Percentiles rank a stretch among this genome's conserved stretches.
Conservation (phyloP, 2,888 invertebrate genomes). For the Operophtera brumata region DNA sequence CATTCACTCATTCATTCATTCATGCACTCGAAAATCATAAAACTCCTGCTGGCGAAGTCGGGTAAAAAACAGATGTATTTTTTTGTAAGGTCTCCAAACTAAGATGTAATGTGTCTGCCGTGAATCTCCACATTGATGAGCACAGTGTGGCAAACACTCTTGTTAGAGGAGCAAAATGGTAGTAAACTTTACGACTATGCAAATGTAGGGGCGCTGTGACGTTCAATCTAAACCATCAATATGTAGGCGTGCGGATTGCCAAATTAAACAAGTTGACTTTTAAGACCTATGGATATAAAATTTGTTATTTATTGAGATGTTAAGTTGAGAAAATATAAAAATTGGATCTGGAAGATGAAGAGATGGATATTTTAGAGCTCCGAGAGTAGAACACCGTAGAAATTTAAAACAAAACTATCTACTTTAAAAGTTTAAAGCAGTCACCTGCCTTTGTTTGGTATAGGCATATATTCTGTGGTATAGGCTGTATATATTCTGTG, state of each 20-base stretch:
- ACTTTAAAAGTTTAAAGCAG: too few relatives aligned
- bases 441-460: too few relatives aligned
- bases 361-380: too few relatives aligned
- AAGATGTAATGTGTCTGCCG: not conserved
- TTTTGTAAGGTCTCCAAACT: too few relatives aligned
- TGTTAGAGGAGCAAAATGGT: conserved; percentile 71
- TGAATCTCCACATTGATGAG: conserved; percentile 21
- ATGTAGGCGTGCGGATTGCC: conserved; percentile 52
- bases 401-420: too few relatives aligned
- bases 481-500: too few relatives aligned
- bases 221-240: conserved; percentile 65
- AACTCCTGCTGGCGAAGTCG: too few relatives aligned
- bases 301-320: conserved; percentile 3
- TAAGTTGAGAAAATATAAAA: not conserved
- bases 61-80: too few relatives aligned
- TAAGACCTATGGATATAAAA: conserved; percentile 3
- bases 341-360: not conserved
- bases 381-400: too few relatives aligned
- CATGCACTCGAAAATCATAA: too few relatives aligned
- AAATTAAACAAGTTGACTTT: conserved; percentile 43
- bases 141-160: conserved; percentile 55
- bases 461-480: too few relatives aligned
- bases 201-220: conserved; percentile 64
- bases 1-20: too few relatives aligned
- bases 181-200: conserved; percentile 78